Evolutionary conservation across 2,113 vertebrate species (phyloP).

Genomic region (Charadrius vociferus): DNA sequence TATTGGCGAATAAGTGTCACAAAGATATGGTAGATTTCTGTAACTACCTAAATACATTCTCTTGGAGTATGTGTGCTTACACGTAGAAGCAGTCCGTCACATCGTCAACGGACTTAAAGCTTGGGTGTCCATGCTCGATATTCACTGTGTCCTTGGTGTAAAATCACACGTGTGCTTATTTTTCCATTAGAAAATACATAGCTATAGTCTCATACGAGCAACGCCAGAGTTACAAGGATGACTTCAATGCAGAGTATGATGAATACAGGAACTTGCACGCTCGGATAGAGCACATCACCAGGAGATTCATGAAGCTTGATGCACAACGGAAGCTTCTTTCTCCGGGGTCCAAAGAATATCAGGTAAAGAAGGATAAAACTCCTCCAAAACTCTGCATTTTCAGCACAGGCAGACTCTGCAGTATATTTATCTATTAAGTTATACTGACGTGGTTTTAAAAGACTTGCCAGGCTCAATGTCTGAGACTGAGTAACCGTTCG

Average conservation of each 20-base stretch:
- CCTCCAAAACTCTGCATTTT: not conserved
- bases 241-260: slow-evolving; percentile 90
- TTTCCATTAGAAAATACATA: slow-evolving; percentile 81
- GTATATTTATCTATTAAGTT: not conserved
- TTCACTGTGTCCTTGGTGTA: not conserved
- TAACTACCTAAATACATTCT: not conserved
- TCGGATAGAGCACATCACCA: slow-evolving; percentile 80
- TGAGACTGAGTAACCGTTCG: accelerated
- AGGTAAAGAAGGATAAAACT: slow-evolving; percentile 74
- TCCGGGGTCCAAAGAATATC: slow-evolving; percentile 85
- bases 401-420: not conserved
- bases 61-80: accelerated
- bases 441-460: not conserved
- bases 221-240: slow-evolving; percentile 86
- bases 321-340: slow-evolving; percentile 77
- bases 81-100: too few species aligned
- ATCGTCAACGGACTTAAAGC: accelerated
- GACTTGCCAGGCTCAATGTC: not conserved
- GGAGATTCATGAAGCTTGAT: slow-evolving; percentile 83
- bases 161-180: not conserved
- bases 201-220: slow-evolving; percentile 84
- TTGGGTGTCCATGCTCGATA: not conserved
- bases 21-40: not conserved
- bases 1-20: not conserved
- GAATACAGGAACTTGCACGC: slow-evolving; percentile 87